Evolutionary conservation across 2,113 vertebrate species (phyloP).

Genomic region (Aix galericulata): DNA sequence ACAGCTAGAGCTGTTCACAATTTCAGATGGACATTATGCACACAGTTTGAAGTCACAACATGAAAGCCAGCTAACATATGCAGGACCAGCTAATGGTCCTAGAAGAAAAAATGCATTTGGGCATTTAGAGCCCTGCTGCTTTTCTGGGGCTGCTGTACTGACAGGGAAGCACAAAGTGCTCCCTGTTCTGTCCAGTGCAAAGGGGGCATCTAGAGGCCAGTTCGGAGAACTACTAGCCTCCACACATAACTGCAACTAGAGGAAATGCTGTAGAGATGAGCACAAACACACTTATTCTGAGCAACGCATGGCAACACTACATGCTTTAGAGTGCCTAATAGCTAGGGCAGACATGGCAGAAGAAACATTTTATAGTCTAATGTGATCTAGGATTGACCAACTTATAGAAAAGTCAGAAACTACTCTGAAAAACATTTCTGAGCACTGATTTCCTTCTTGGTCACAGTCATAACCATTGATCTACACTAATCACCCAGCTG

Average conservation of each 20-base stretch:
- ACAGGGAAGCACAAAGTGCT: background rate
- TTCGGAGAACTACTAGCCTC: background rate
- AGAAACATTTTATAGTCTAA: background rate
- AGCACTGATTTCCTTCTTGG: background rate
- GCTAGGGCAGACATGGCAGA: background rate
- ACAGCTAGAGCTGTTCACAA: background rate
- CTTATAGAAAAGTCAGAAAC: background rate
- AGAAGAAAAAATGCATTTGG: background rate
- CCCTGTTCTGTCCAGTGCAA: background rate
- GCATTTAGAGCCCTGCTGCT: background rate
- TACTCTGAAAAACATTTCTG: background rate
- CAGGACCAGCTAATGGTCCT: background rate
- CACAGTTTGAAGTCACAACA: background rate
- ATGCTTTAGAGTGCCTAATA: background rate
- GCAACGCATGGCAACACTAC: background rate
- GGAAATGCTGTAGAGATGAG: background rate
- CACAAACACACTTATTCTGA: background rate
- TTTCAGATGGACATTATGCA: background rate
- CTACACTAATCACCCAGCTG: background rate
- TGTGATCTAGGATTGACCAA: background rate
- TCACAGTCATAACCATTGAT: background rate
- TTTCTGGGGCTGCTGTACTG: background rate
- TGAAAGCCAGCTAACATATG: background rate
- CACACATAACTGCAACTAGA: background rate
- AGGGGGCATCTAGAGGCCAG: constrained; percentile 40